Conservation (phyloP, 92 coral and sea anemone genomes). For the Phenganax marumi region DNA sequence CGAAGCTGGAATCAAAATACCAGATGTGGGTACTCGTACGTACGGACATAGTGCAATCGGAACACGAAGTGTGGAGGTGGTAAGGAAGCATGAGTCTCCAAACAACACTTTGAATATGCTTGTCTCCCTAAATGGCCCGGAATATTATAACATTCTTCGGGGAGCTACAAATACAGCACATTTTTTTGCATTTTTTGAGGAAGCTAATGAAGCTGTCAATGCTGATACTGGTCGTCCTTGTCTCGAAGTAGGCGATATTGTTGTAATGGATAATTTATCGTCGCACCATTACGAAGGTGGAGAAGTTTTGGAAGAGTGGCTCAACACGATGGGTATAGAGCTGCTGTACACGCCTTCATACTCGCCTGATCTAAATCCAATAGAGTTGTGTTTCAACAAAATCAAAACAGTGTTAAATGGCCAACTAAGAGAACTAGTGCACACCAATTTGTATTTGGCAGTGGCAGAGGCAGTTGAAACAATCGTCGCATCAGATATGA, state of each 20-base stretch:
- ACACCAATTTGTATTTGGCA: slow-evolving; percentile 30
- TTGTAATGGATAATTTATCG: slow-evolving; percentile 61
- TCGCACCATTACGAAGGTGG: slow-evolving; percentile 61
- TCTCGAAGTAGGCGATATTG: slow-evolving; percentile 48
- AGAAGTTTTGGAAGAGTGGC: slow-evolving; percentile 53
- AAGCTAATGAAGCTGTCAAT: slow-evolving; percentile 38
- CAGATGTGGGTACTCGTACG: slow-evolving; percentile 3
- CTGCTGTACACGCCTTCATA: slow-evolving; percentile 48
- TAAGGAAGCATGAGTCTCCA: slow-evolving; percentile 35
- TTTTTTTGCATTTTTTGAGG: slow-evolving; percentile 41
- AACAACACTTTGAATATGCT: slow-evolving; percentile 45
- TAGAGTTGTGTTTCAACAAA: slow-evolving; percentile 50
- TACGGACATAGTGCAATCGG: slow-evolving; percentile 41
- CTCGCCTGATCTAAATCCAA: slow-evolving; percentile 59
- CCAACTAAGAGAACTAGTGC: slow-evolving; percentile 36
- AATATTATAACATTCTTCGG: slow-evolving; percentile 28
- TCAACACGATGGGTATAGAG: slow-evolving; percentile 51
- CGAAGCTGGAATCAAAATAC: slow-evolving; percentile 39
- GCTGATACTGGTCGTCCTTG: slow-evolving; percentile 41
- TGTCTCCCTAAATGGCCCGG: slow-evolving; percentile 50
- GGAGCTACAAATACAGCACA: slow-evolving; percentile 38
- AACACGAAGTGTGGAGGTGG: slow-evolving; percentile 41
- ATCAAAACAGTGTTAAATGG: slow-evolving; percentile 45
- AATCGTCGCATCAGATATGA: slow-evolving; percentile 8
- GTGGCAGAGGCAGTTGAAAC: slow-evolving; percentile 35